Evolutionary conservation across 2,113 vertebrate species (phyloP).

Genomic region (Danionella cerebrum): DNA sequence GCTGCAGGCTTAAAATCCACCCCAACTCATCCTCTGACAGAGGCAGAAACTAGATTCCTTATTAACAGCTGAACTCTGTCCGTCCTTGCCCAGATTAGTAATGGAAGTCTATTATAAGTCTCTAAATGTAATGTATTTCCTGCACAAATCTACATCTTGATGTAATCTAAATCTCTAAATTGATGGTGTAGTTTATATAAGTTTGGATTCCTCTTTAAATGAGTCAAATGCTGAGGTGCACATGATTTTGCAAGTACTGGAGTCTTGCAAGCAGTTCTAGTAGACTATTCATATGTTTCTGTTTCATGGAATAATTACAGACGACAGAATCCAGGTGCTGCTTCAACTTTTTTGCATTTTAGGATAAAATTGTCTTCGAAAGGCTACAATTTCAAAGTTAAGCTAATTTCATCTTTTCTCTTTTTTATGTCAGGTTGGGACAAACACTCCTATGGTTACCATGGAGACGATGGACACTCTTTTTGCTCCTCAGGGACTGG

Average conservation of each 20-base stretch:
- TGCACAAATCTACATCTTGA: neutral
- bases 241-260: too few species aligned
- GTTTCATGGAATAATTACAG: too few species aligned
- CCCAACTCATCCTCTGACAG: neutral
- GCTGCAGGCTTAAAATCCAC: neutral
- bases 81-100: neutral
- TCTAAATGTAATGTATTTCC: neutral
- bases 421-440: constrained; percentile 81
- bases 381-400: too few species aligned
- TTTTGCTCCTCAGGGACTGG: constrained; percentile 97
- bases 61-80: neutral
- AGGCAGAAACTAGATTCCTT: constrained; percentile 1
- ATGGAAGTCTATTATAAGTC: neutral
- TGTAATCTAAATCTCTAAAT: too few species aligned
- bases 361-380: too few species aligned
- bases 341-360: too few species aligned
- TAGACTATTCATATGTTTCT: too few species aligned
- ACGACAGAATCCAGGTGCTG: too few species aligned
- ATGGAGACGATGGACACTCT: constrained; percentile 94
- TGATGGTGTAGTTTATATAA: too few species aligned
- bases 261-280: too few species aligned
- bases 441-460: constrained; percentile 97
- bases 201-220: too few species aligned
- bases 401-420: constrained; percentile 24
- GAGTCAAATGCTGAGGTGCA: too few species aligned